Evolutionary conservation across 92 coral and sea anemone genomes (phyloP).

Genomic region (Zoanthus sansibaricus): DNA sequence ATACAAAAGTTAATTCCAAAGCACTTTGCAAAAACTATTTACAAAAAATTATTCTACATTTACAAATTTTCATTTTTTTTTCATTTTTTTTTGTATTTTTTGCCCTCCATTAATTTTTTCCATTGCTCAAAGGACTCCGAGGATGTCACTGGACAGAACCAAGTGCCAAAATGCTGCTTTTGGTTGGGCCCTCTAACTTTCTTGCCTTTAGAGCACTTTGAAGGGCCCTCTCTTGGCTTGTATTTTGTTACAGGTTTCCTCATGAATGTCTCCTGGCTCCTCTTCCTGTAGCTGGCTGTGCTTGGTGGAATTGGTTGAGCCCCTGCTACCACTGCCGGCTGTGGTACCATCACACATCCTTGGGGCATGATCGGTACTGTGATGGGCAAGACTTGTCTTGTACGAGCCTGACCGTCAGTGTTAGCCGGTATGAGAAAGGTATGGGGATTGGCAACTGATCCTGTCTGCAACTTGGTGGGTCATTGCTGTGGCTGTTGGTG

Average conservation of each 20-base stretch:
- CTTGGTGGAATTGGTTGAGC: neutral
- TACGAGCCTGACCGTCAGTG: conserved; percentile 6
- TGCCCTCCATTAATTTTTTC: neutral
- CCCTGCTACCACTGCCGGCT: neutral
- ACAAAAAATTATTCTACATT: too few species aligned
- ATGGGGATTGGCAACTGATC: conserved; percentile 8
- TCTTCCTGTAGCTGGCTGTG: neutral
- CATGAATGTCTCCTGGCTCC: neutral
- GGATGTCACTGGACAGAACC: conserved; percentile 9
- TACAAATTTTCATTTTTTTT: too few species aligned
- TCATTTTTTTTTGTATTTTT: neutral
- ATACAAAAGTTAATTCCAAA: too few species aligned
- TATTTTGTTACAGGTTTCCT: neutral
- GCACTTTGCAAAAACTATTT: neutral
- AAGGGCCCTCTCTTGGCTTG: conserved; percentile 10
- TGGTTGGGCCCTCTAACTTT: neutral
- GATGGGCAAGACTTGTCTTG: neutral
- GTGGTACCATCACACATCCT: neutral
- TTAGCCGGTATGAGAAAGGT: conserved; percentile 14
- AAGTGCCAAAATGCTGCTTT: conserved; percentile 1
- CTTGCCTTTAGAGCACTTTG: conserved; percentile 18
- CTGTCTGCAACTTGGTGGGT: neutral
- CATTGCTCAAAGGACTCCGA: neutral
- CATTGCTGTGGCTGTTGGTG: neutral
- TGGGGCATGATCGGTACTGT: neutral